A percentile compares a stretch with the other conserved stretches of the same genome.
These are phyloP conservation scores for Porites lutea DNA, from an alignment of 64 coral and sea anemone genomes.

Conservation along the genomic window DNA sequence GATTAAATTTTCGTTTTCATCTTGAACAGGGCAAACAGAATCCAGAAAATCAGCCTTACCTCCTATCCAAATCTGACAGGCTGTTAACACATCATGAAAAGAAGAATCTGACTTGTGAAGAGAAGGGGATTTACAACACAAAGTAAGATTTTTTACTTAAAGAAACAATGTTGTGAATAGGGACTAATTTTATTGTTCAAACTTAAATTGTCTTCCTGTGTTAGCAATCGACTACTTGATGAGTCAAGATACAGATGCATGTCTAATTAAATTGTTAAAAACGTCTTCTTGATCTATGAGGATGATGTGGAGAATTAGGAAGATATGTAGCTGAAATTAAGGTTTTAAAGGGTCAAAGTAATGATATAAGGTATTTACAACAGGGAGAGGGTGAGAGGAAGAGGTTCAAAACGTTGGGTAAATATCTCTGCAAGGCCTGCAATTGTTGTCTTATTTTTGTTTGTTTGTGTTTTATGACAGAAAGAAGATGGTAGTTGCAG, in stretches of 20 bases:
- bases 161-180: background rate
- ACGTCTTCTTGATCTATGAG: background rate
- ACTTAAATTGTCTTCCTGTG: background rate
- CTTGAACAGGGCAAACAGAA: background rate
- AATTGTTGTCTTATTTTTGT: background rate
- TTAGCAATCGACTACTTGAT: constrained; percentile 3
- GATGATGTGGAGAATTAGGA: background rate
- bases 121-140: constrained; percentile 7
- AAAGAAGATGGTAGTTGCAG: constrained; percentile 30
- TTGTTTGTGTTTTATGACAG: constrained; percentile 4
- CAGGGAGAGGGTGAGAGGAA: background rate
- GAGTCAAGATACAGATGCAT: constrained; percentile 11
- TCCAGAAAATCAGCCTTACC: constrained; percentile 1
- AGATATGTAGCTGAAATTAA: constrained; percentile 6
- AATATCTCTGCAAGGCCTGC: background rate
- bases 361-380: background rate
- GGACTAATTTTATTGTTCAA: background rate
- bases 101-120: background rate
- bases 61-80: background rate
- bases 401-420: background rate
- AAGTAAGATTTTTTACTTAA: constrained; percentile 14
- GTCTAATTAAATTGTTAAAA: background rate
- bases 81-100: background rate
- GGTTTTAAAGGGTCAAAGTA: background rate
- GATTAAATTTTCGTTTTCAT: background rate